Evolutionary conservation across 2,113 vertebrate species (phyloP), one percentile per base, ranked within the genome.

Genomic region (Dasyprocta punctata): DNA sequence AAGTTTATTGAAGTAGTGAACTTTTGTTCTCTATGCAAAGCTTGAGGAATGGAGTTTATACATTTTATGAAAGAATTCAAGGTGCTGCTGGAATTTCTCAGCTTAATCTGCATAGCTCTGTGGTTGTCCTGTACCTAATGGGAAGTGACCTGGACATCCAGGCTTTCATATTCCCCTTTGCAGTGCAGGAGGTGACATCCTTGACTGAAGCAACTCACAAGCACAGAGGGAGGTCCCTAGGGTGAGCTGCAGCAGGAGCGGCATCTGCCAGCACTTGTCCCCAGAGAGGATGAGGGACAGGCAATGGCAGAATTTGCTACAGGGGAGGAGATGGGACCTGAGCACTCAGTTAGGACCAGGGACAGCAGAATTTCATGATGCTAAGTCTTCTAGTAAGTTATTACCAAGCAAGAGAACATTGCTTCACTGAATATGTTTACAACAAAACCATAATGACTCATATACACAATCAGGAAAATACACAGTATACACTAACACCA

Each of bases 161-260:
- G 49, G 14, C 36, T 82, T 14, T 26, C 60, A 54, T 52, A 2
- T 3, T 17, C 3, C 30, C 22, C 6, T 16, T 41, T 67, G 12
- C 14, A 20, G 1, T 52, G 24, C 10, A 1, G 4, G 5, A 52
- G 38, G 41, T 26, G 2, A n/a, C 19, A 38, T 33, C 7, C 20
- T 36, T 56, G 20, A 8, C 38, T 20, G 7, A 81, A 80, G 30
- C 4, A 36, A 73, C 81, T 80, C 41, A 90, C 41, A 61, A 8
- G 12, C 80, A 8, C 28, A 16, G 7, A 71, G 71, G 28, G 20
- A 61, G 36, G 44, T 11, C 60, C 36, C 13, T 0, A 3, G 16
- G 22, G 80, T 4, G 41, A 49, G 12, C 11, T 5, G 28, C 3
- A 89, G 80, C 36, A 73, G 92, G 28, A 89, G 61, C 22, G 19